Base-by-base conservation (phyloP, 1,140 invertebrate species). In the Andricus grossulariae region DNA sequence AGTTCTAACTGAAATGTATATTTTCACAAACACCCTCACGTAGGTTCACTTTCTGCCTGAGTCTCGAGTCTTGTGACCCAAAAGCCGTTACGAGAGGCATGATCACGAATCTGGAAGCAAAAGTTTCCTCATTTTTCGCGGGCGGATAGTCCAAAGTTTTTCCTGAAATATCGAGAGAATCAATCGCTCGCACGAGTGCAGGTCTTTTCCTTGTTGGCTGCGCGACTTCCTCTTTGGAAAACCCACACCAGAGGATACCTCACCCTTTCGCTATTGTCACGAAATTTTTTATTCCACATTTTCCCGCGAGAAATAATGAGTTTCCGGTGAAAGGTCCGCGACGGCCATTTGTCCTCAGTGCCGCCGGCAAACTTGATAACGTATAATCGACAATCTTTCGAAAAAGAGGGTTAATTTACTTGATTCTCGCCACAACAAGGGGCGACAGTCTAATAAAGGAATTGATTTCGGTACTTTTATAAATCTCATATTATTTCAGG, bases 61-160 rank as follows among this genome's bases (percentile, higher is more conserved):
- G 39, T 45, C 13, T 11, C 55, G 72, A 82, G 80, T 82, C 71
- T 83, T 80, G 80, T 74, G 79, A 82, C 81, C 70, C 73, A 79
- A 72, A 81, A 83, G 84, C 86, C 82, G 87, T 88, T 88, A 86
- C 82, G 79, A 79, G 78, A 76, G 79, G 89, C 85, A 85, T 87
- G 86, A 89, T 88, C 86, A 80, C 83, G 84, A 84, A 84, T 84
- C 83, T 76, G 80, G 78, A 70, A 83, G 81, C 80, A 84, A 89
- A 91, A 90, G 85, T 91, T 91, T 89, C 86, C 86, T 89, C 89
- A 90, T 90, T 90, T 90, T 90, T 91, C 87, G 86, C 84, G 81
- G 80, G 71, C 74, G 83, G 82, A 80, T 82, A 82, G 82, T 84
- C 80, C 79, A 83, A 83, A 84, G 81, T 84, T 86, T 82, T 54